Percentiles rank a stretch among this genome's conserved stretches.
Conservation (phyloP, 1,140 invertebrate species). For the Bombus waltoni region DNA sequence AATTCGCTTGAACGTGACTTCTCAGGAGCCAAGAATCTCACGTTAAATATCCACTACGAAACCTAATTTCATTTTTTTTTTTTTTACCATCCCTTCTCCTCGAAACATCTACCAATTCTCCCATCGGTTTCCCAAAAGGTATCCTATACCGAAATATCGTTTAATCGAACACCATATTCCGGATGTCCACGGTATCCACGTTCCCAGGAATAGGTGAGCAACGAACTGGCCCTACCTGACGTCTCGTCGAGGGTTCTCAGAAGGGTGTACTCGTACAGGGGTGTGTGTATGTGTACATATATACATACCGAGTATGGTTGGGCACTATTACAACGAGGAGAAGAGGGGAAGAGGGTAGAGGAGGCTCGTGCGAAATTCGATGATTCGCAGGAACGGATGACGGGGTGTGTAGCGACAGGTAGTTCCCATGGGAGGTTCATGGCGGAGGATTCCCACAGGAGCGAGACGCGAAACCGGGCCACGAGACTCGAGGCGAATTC, state of each 20-base stretch:
- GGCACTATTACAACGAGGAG: not conserved
- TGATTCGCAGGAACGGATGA: constrained; percentile 60
- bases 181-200: constrained; percentile 43
- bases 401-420: constrained; percentile 71
- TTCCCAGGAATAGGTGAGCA: constrained; percentile 74
- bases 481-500: constrained; percentile 48
- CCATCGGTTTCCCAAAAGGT: not conserved
- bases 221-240: constrained; percentile 54
- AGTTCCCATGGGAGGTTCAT: constrained; percentile 75
- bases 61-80: too few species aligned
- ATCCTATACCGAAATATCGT: constrained; percentile 15
- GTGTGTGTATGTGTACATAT: not conserved
- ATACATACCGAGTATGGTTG: not conserved
- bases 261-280: constrained; percentile 47
- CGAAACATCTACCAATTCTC: not conserved
- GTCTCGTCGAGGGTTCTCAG: constrained; percentile 53
- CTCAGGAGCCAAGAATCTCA: too few species aligned
- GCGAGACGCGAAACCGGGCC: constrained; percentile 40
- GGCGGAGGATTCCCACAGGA: constrained; percentile 73
- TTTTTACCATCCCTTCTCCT: not conserved
- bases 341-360: constrained; percentile 29
- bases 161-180: constrained; percentile 59
- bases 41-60: too few species aligned
- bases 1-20: too few species aligned
- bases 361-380: constrained; percentile 74